phyloP scores from a whole-genome alignment of 2,888 invertebrate species.

The Acleris cristana region DNA sequence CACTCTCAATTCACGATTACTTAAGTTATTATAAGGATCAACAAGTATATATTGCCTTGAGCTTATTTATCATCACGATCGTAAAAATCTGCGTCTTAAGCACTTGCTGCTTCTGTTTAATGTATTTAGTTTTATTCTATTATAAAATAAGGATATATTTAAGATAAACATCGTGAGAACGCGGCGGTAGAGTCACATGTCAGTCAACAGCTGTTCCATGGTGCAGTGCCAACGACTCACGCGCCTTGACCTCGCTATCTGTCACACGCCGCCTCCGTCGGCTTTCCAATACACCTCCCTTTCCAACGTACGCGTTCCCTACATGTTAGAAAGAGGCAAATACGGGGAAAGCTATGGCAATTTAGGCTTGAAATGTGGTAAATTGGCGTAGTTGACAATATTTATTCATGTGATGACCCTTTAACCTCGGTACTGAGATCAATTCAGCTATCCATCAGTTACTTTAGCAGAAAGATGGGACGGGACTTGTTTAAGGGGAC shows the following conservation, averaged over 20 bases:
- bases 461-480: neutral
- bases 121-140: no score
- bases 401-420: conserved; percentile 18
- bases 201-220: conserved; percentile 52
- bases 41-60: neutral
- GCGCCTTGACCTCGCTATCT: conserved; percentile 72
- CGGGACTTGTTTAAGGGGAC: neutral
- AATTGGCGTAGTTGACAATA: conserved; percentile 41
- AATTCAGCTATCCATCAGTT: conserved; percentile 13
- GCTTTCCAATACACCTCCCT: conserved; percentile 44
- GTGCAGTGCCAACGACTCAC: conserved; percentile 73
- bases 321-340: conserved; percentile 42
- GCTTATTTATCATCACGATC: neutral
- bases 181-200: conserved; percentile 42
- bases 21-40: neutral
- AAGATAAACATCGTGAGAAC: conserved; percentile 39
- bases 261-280: conserved; percentile 55
- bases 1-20: conserved; percentile 3
- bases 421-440: conserved; percentile 5
- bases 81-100: neutral
- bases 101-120: neutral
- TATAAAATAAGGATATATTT: no score
- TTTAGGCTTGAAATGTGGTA: conserved; percentile 39
- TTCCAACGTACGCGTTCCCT: conserved; percentile 19
- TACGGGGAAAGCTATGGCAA: conserved; percentile 41